A percentile compares a stretch with the other conserved stretches of the same genome.
phyloP scores from a whole-genome alignment of 2,888 invertebrate species.

The Netelia fuscicornis region DNA sequence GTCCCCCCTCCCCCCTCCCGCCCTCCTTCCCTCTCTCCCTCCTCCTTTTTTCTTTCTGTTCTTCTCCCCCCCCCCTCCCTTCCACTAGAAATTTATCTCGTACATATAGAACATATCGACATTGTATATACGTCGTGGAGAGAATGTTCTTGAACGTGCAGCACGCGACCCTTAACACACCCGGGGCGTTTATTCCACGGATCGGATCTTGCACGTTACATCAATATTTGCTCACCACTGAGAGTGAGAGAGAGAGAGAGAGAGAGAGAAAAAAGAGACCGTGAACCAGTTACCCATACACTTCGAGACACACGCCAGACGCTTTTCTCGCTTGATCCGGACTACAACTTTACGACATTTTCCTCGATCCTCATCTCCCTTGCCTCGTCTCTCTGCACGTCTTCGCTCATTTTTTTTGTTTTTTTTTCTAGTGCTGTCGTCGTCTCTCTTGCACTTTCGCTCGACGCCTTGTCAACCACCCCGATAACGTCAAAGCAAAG shows the following conservation, averaged over 20 bases:
- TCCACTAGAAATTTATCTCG: background rate
- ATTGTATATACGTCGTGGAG: constrained; percentile 7
- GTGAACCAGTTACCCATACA: constrained; percentile 2
- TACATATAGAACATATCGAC: too few species aligned
- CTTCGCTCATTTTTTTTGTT: constrained; percentile 1
- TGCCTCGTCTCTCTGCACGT: constrained; percentile 11
- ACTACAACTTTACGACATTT: constrained; percentile 54
- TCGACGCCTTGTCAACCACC: constrained; percentile 36
- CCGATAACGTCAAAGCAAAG: constrained; percentile 36
- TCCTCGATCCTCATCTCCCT: constrained; percentile 5
- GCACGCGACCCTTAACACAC: constrained; percentile 55
- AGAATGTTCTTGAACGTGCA: constrained; percentile 19
- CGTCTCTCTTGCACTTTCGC: constrained; percentile 4
- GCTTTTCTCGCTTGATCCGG: constrained; percentile 46
- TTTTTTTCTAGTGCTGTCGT: background rate
- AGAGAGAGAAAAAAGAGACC: background rate
- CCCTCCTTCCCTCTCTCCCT: too few species aligned
- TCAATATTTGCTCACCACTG: constrained; percentile 70
- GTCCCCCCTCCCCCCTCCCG: too few species aligned
- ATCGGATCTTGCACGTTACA: constrained; percentile 70
- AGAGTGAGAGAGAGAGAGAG: constrained; percentile 8
- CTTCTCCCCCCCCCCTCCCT: background rate
- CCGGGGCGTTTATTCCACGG: constrained; percentile 65
- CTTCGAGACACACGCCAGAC: constrained; percentile 36
- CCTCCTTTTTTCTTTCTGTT: too few species aligned